Evolutionary conservation across 2,797 vertebrate genomes (phyloP).

Genomic region (Enteromius argenteus): DNA sequence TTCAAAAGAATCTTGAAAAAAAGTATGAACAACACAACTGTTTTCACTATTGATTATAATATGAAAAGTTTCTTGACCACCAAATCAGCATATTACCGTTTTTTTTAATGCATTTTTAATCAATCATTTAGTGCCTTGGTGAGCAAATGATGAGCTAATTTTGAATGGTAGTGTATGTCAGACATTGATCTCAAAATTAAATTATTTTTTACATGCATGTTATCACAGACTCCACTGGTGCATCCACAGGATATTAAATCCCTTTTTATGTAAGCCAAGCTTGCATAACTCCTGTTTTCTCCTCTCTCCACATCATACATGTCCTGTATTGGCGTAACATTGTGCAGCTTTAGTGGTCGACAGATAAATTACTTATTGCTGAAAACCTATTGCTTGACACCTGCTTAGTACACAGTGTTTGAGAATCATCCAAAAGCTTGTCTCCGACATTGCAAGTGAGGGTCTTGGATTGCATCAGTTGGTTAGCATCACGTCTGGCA

Average conservation of each 20-base stretch:
- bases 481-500: conserved; percentile 46
- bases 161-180: neutral
- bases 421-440: neutral
- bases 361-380: neutral
- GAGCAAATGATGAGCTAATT: neutral
- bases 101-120: neutral
- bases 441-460: neutral
- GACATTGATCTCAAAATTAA: neutral
- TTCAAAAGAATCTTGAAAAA: neutral
- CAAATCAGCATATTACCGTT: neutral
- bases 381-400: neutral
- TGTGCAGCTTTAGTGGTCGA: neutral
- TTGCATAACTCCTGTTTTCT: conserved; percentile 1
- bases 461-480: conserved; percentile 24
- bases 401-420: neutral
- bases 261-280: neutral
- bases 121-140: neutral
- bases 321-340: neutral
- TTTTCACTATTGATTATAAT: neutral
- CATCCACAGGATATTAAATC: neutral
- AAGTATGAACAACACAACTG: neutral
- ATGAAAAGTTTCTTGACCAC: neutral
- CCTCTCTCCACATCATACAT: neutral
- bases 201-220: neutral
- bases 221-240: neutral